Percentiles rank a stretch among this genome's conserved stretches.
phyloP scores from a whole-genome alignment of 2,113 vertebrate species.

The Sprattus sprattus region DNA sequence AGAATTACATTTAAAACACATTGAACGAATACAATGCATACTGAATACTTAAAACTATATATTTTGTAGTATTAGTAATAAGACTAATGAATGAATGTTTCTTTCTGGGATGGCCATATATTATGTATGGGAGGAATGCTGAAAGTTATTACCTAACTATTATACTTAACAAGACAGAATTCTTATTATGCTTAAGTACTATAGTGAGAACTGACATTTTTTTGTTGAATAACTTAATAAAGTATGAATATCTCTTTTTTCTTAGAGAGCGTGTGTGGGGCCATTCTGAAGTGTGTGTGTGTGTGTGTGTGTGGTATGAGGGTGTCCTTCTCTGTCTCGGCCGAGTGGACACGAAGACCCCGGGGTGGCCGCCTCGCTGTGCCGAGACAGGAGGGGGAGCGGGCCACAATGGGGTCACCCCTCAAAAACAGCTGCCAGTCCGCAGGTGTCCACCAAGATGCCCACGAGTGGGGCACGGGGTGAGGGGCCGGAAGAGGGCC shows the following conservation, averaged over 20 bases:
- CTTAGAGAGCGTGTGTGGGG: background rate
- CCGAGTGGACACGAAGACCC: background rate
- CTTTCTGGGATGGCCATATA: too few relatives aligned
- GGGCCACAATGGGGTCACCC: constrained; percentile 47
- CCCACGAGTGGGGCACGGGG: constrained; percentile 50
- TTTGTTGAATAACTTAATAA: too few relatives aligned
- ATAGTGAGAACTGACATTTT: too few relatives aligned
- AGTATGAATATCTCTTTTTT: background rate
- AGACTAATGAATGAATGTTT: too few relatives aligned
- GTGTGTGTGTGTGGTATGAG: background rate
- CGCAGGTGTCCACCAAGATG: constrained; percentile 56
- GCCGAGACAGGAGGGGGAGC: background rate
- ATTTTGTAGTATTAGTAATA: too few relatives aligned
- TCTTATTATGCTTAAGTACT: too few relatives aligned
- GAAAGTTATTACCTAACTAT: too few relatives aligned
- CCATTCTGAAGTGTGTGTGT: background rate
- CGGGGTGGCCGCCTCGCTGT: constrained; percentile 1
- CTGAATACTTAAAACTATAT: too few relatives aligned
- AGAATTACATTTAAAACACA: too few relatives aligned
- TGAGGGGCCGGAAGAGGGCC: constrained; percentile 44
- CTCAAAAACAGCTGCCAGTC: constrained; percentile 69
- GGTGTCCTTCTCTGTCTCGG: background rate
- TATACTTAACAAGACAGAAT: too few relatives aligned
- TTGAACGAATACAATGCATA: too few relatives aligned
- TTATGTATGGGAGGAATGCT: too few relatives aligned